Evolutionary conservation across 2,888 invertebrate species (phyloP).

Genomic region (Piscicola geometra): DNA sequence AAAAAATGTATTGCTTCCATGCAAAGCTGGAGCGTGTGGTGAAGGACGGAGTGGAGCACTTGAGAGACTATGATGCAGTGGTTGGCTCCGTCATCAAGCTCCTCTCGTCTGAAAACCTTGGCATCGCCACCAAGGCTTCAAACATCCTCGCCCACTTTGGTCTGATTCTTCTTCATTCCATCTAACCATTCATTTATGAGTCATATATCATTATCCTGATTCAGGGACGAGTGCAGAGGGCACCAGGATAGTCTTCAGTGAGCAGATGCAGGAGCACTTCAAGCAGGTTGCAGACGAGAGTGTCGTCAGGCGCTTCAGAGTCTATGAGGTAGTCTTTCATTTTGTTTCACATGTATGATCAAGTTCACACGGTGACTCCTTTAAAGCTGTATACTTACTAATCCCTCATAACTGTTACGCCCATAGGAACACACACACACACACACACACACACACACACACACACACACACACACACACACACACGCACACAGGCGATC

Average conservation of each 20-base stretch:
- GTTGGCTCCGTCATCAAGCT: background rate
- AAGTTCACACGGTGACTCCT: too few species aligned
- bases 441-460: too few species aligned
- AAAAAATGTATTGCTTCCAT: background rate
- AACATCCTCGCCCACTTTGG: constrained; percentile 26
- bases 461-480: too few species aligned
- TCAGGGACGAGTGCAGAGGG: constrained; percentile 55
- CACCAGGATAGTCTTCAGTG: constrained; percentile 59
- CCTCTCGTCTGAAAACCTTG: background rate
- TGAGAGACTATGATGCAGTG: background rate
- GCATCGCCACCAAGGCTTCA: constrained; percentile 23
- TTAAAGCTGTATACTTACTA: too few species aligned
- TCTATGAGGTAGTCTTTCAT: constrained; percentile 62
- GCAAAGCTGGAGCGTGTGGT: constrained; percentile 24
- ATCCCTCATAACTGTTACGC: too few species aligned
- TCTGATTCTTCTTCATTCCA: background rate
- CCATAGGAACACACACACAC: too few species aligned
- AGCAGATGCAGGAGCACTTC: constrained; percentile 57
- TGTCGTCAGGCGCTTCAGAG: constrained; percentile 65
- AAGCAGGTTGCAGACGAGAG: constrained; percentile 60
- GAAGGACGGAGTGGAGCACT: constrained; percentile 5
- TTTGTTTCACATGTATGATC: too few species aligned
- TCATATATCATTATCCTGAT: background rate
- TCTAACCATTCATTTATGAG: background rate
- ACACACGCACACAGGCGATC: too few species aligned